Percentiles rank a stretch among this genome's conserved stretches.
Evolutionary conservation across 2,888 invertebrate genomes (phyloP).

Genomic region (Xanthorhoe spadicearia): DNA sequence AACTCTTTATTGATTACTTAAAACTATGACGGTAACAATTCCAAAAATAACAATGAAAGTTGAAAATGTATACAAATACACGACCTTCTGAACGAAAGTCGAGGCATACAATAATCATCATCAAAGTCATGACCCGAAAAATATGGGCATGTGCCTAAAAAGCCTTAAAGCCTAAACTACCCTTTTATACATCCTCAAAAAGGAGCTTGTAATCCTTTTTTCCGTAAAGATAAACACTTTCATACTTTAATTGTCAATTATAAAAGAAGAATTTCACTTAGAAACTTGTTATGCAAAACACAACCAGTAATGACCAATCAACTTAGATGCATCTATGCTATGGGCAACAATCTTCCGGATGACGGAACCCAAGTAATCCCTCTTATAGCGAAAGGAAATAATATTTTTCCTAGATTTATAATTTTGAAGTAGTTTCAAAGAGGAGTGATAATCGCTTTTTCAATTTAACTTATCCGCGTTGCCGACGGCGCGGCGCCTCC

Average conservation of each 20-base stretch:
- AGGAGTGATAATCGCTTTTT: conserved; percentile 62
- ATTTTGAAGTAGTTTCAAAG: conserved; percentile 45
- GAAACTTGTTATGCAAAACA: not conserved
- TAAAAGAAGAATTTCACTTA: not conserved
- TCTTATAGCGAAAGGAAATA: conserved; percentile 9
- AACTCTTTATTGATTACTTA: no score
- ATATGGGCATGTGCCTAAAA: no score
- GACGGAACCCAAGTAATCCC: conserved; percentile 11
- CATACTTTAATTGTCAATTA: not conserved
- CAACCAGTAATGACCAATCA: not conserved
- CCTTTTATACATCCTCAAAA: no score
- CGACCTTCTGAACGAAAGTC: no score
- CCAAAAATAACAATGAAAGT: no score
- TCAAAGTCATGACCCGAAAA: no score
- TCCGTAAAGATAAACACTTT: no score
- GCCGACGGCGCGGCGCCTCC: conserved; percentile 17
- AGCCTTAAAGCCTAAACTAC: no score
- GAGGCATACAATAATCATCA: no score
- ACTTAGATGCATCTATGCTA: conserved; percentile 2
- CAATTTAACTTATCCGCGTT: conserved; percentile 65
- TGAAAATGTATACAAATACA: no score
- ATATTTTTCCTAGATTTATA: conserved; percentile 48
- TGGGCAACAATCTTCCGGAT: conserved; percentile 6
- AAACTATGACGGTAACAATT: no score
- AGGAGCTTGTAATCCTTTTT: not conserved